phyloP scores from a whole-genome alignment of 2,113 vertebrate genomes.

The Misgurnus mizolepis region DNA sequence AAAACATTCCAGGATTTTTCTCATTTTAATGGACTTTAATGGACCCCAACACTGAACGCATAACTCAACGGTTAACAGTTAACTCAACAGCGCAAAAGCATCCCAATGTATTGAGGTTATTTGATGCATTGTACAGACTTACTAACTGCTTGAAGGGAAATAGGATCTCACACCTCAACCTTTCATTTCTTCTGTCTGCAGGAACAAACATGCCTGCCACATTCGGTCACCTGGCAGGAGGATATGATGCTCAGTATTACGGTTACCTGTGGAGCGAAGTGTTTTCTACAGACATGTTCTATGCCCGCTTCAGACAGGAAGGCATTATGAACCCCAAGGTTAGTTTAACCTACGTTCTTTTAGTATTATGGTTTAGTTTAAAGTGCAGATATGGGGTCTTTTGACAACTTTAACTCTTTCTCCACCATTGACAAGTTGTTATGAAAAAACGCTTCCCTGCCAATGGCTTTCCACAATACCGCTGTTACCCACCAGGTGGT shows the following conservation, averaged over 20 bases:
- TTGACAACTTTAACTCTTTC: no score
- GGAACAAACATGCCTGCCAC: slow-evolving; percentile 97
- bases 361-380: background rate
- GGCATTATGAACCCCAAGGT: slow-evolving; percentile 84
- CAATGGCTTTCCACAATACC: no score
- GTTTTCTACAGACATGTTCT: slow-evolving; percentile 98
- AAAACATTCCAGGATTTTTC: no score
- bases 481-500: no score
- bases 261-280: slow-evolving; percentile 99
- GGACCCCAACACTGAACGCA: no score
- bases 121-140: background rate
- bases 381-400: background rate
- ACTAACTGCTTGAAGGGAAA: background rate
- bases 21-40: no score
- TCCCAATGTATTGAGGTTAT: no score
- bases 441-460: no score
- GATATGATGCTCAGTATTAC: slow-evolving; percentile 97
- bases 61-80: no score
- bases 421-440: no score
- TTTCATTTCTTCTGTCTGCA: slow-evolving; percentile 46
- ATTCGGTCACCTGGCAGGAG: slow-evolving; percentile 91
- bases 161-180: background rate
- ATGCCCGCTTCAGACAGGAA: slow-evolving; percentile 89
- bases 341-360: background rate
- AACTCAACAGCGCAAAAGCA: no score